Percentiles rank a stretch among this genome's conserved stretches.
Conservation (phyloP, 2,888 invertebrate genomes). For the Nymphalis c-album region DNA sequence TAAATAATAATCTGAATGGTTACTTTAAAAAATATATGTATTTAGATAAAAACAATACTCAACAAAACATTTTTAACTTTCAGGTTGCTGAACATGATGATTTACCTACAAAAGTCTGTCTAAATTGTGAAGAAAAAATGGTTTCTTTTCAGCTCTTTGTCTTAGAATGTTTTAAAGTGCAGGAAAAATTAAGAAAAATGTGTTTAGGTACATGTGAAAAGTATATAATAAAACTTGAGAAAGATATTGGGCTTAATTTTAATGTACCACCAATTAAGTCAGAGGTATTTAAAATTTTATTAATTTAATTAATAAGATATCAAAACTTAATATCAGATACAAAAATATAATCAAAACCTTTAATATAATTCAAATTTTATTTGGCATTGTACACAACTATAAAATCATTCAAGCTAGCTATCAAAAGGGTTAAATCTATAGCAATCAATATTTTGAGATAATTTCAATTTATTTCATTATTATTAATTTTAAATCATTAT, state of each 20-base stretch:
- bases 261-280: conserved; percentile 54
- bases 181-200: conserved; percentile 60
- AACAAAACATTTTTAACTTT: background rate
- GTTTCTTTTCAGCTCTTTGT: conserved; percentile 72
- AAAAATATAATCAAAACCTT: no score
- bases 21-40: background rate
- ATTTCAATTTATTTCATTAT: no score
- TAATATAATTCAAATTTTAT: no score
- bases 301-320: background rate
- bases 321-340: no score
- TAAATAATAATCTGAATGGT: no score
- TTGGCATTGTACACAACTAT: no score
- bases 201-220: conserved; percentile 47
- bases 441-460: no score
- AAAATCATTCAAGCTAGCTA: no score
- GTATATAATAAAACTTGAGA: conserved; percentile 54
- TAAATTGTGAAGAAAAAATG: conserved; percentile 74
- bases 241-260: conserved; percentile 38
- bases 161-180: conserved; percentile 69
- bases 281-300: conserved; percentile 51
- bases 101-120: conserved; percentile 68
- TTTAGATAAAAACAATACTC: background rate
- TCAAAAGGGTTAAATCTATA: no score
- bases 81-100: conserved; percentile 66
- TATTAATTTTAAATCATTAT: no score